Evolutionary conservation across 2,888 invertebrate genomes (phyloP), one percentile per base, ranked within the genome.

Genomic region (Opisthograptis luteolata): DNA sequence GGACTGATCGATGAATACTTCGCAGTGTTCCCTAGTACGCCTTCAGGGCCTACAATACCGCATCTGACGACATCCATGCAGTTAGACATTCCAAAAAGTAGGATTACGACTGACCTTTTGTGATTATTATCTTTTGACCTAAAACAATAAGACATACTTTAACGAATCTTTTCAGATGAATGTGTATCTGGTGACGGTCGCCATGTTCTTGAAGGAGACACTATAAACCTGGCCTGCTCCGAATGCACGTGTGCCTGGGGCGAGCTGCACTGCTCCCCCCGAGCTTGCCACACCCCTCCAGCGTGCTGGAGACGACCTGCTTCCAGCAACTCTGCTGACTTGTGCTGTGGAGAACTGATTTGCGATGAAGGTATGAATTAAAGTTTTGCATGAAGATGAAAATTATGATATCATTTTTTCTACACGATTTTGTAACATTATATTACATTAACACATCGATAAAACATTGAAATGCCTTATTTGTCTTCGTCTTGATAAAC

Each of bases 1-100:
- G 90, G 93, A 3, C 67, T 92, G 2, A 76, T 91, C 3, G 89
- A 91, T 30, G 85, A 91, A 20, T 93, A 92, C 64, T 94, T 92
- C 64, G 91, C 92, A 20, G 79, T 90, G 30, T 92, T 86, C 54
- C 72, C 82, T 1, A 86, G 81, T 47, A 84, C 87, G 1, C 74
- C 80, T 0, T 40, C 81, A 0, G 73, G 66, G 0, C 72, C 79
- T 6, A 48, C 75, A 1, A 62, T 79, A 2, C 82, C 86, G 0
- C 83, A 82, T 63, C 73, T 84, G 20, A 88, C 89, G 2, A 89
- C 87, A 1, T 87, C 88, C 2, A 87, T 88, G 86, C 85, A 80
- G 56, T 55, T 88, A 44, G 84, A 86, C 43, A 66, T 79, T 6
- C 45, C 53, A 1, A 82, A 82, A 77, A 85, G 84, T 81, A 65